Conservation (phyloP, 2,113 vertebrate species). For the Ceyx melanurus region DNA sequence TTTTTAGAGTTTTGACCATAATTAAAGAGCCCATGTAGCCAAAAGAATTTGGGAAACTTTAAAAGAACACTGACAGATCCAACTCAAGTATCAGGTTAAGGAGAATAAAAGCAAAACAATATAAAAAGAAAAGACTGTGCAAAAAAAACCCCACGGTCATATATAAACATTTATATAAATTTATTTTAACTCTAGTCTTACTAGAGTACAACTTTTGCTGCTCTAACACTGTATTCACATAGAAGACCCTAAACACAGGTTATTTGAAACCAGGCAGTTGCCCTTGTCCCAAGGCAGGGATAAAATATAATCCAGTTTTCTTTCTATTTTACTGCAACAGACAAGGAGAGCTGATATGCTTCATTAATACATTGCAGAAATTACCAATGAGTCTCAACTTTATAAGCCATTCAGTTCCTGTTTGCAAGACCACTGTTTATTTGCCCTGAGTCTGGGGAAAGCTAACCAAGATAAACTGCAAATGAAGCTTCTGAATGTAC, state of each 20-base stretch:
- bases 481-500: not conserved
- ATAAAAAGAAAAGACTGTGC: not conserved
- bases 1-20: not conserved
- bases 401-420: not conserved
- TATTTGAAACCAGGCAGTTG: not conserved
- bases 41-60: not conserved
- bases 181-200: not conserved
- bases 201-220: not conserved
- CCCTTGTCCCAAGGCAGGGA: not conserved
- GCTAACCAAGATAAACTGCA: not conserved
- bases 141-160: no score
- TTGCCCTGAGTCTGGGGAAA: not conserved
- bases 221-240: accelerated
- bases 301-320: not conserved
- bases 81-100: not conserved
- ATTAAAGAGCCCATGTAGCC: not conserved
- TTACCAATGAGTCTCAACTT: not conserved
- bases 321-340: not conserved
- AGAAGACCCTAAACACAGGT: not conserved
- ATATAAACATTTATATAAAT: not conserved
- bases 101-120: not conserved
- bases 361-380: accelerated
- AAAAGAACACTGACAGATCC: not conserved
- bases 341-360: not conserved
- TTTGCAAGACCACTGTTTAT: not conserved